Evolutionary conservation across 2,797 vertebrate species (phyloP).

Genomic region (Gadopsis bispinosus): DNA sequence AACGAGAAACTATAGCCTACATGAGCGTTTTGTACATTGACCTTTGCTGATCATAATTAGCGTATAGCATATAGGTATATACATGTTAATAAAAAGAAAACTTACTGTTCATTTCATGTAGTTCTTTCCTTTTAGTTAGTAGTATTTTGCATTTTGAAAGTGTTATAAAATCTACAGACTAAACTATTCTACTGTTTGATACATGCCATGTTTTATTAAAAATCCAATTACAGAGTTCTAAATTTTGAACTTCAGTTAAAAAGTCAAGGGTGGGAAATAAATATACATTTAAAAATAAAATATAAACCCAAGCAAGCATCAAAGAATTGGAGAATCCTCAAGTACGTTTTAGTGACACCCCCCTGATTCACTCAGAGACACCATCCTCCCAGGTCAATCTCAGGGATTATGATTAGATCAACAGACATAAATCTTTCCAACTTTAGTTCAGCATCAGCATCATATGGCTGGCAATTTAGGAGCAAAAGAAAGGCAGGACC

Average conservation of each 20-base stretch:
- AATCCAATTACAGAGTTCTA: not conserved
- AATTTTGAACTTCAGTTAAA: not conserved
- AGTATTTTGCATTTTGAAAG: not conserved
- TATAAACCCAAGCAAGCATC: slow-evolving; percentile 9
- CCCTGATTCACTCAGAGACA: slow-evolving; percentile 43
- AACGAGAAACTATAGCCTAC: too few species aligned
- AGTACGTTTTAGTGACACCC: slow-evolving; percentile 10
- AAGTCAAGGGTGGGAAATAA: not conserved
- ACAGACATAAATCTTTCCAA: slow-evolving; percentile 70
- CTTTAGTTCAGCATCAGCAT: slow-evolving; percentile 67
- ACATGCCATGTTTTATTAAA: not conserved
- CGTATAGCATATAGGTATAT: not conserved
- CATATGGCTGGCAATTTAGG: slow-evolving; percentile 64
- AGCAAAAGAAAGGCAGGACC: slow-evolving; percentile 51
- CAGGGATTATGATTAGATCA: slow-evolving; percentile 63
- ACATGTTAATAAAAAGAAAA: not conserved
- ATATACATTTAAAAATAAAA: slow-evolving; percentile 21
- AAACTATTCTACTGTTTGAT: not conserved
- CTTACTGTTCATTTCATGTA: not conserved
- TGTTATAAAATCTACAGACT: not conserved
- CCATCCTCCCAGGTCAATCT: slow-evolving; percentile 62
- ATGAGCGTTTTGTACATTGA: too few species aligned
- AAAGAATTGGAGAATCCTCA: slow-evolving; percentile 1
- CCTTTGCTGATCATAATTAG: not conserved
- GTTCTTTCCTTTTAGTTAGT: not conserved